Conservation (phyloP, 1,140 invertebrate genomes). For the Drosophila kurseongensis region DNA sequence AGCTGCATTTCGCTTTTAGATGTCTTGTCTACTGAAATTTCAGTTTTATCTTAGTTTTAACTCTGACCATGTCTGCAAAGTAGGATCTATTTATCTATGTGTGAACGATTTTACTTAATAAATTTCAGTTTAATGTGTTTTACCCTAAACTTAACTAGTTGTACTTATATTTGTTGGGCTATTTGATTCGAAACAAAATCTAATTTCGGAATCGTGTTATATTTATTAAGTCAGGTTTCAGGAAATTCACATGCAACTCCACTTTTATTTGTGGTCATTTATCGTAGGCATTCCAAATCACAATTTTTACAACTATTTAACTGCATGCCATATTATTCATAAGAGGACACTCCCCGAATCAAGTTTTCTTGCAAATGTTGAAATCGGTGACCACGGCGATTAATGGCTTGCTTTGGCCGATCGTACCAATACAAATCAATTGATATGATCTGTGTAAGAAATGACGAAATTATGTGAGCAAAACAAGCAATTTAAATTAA, state of each 20-base stretch:
- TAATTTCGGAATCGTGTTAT: neutral
- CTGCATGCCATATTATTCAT: conserved; percentile 5
- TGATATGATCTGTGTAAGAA: conserved; percentile 24
- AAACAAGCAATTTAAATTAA: conserved; percentile 44
- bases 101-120: conserved; percentile 56
- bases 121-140: conserved; percentile 41
- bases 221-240: neutral
- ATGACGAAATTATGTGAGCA: conserved; percentile 38
- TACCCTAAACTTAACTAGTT: neutral
- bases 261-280: neutral
- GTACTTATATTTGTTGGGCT: neutral
- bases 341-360: conserved; percentile 32
- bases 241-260: neutral
- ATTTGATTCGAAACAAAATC: no score
- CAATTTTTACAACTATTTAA: conserved; percentile 12
- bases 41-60: conserved; percentile 43
- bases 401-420: conserved; percentile 14
- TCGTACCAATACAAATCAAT: conserved; percentile 21
- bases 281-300: neutral
- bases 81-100: conserved; percentile 39
- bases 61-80: conserved; percentile 25
- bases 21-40: conserved; percentile 37
- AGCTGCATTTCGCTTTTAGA: conserved; percentile 46
- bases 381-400: conserved; percentile 5
- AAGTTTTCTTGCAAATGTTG: conserved; percentile 25